Evolutionary conservation across 2,113 vertebrate species (phyloP), one percentile per base, ranked within the genome.

Genomic region (Channa maculata): DNA sequence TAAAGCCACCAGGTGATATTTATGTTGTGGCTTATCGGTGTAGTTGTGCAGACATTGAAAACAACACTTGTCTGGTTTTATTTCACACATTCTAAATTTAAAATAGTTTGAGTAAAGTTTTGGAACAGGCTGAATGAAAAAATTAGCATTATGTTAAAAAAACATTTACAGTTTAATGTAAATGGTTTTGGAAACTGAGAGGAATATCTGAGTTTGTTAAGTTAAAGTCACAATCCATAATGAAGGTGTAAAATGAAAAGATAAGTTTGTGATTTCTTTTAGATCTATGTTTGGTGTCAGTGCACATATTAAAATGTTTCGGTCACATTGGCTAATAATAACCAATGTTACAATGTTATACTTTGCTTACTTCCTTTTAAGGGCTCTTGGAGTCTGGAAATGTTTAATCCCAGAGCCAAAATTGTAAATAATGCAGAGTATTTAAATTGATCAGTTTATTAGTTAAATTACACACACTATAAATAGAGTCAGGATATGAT

Each of bases 401-500:
- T 46, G 55, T 10, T 0, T 14, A 54, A 14, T 52, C 10, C 15
- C 34, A 15, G 7, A 43, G 6, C 15, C 34, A 6, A 41, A 67
- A 63, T 48, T 36, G 8, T 14, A 58, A 53, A 50, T 43, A 43
- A 46, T 39, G 12, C 34, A 38, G 3, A 37, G 14, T 7, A 43
- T 58, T 63, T 2, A 73, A 57, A 51, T 52, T 3, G 1, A 12
- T 41, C 2, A 13, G 14, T 60, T 65, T 67, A 75, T 66, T 54
- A 74, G 43, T 11, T 63, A 6, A 63, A 59, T 75, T 46, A n/a
- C 49, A 57, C 5, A 1, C 5, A 38, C 62, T 71, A 65, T 68
- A 78, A 69, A 73, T 63, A 74, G 66, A 79, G 36, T 48, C 15
- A 55, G 51, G 51, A 55, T 54, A 1, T 9, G 15, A 67, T 2